Base-by-base conservation (phyloP, 2,113 vertebrate genomes). In the Muntiacus muntjak region DNA sequence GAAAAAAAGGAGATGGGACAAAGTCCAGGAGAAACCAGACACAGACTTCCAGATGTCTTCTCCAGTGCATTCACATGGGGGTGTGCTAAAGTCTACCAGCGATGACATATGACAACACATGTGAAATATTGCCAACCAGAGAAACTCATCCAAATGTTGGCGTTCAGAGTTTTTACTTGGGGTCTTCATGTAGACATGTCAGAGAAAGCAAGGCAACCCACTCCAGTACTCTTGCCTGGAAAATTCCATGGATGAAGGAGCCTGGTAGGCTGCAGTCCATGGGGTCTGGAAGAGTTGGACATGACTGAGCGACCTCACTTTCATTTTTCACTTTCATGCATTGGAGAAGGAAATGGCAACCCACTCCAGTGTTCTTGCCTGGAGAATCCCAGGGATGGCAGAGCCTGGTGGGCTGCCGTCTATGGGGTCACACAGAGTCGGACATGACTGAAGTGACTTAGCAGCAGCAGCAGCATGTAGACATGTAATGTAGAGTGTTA, bases 371-470 rank as follows among this genome's bases (percentile, higher is more conserved):
- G 62, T 19, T 64, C 8, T 64, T 17, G 15, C 16, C 15, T 64
- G 33, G 33, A 64, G 16, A 64, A 64, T 64, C 62, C 7, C 33
- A 64, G 0, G 7, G 16, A n/a, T 0, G 4, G 62, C 0, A 1
- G 33, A 64, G 7, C 15, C 62, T 64, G 62, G 62, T 64, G 30
- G 62, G 6, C 58, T 62, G 28, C 58, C 1, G 1, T 30, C 28
- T 64, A n/a, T 64, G 30, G 62, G 62, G 62, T n/a, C 4, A 3
- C 62, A 64, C 30, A 64, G 62, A 67, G 33, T 67, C 16, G 4
- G 33, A 19, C 33, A 67, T 1, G 3, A 67, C 33, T 67, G 33
- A n/a, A 67, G 62, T 0, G 3, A 19, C 33, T 67, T 67, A 67
- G 62, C 62, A n/a, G 62, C 62, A 67, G 62, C 33, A 19, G 33